Evolutionary conservation across 2,797 vertebrate genomes (phyloP).

Genomic region (Micromesistius poutassou): DNA sequence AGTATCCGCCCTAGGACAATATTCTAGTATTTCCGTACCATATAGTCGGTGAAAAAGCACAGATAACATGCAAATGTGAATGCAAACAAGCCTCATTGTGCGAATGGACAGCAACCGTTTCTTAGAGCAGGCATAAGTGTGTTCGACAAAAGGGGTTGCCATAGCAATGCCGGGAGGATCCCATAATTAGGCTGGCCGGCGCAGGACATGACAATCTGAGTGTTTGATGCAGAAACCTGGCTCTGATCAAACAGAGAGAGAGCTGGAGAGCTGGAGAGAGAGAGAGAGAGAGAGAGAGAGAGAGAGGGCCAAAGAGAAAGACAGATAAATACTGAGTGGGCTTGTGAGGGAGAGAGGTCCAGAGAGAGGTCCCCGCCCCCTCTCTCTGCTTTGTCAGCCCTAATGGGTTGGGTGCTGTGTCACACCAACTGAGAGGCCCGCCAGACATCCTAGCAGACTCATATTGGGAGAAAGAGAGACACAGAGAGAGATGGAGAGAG

Average conservation of each 20-base stretch:
- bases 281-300: background rate
- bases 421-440: too few species aligned
- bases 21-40: slow-evolving; percentile 4
- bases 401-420: too few species aligned
- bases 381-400: too few species aligned
- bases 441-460: too few species aligned
- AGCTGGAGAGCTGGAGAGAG: slow-evolving; percentile 1
- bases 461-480: background rate
- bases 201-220: slow-evolving; percentile 19
- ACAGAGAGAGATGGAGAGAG: background rate
- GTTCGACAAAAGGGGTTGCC: slow-evolving; percentile 56
- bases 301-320: background rate
- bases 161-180: slow-evolving; percentile 48
- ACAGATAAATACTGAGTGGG: slow-evolving; percentile 2
- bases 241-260: slow-evolving; percentile 35
- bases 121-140: slow-evolving; percentile 42
- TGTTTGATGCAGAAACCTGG: slow-evolving; percentile 53
- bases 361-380: too few species aligned
- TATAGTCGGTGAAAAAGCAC: slow-evolving; percentile 26
- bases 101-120: slow-evolving; percentile 26
- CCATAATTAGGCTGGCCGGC: slow-evolving; percentile 46
- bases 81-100: slow-evolving; percentile 6
- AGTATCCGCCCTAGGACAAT: background rate
- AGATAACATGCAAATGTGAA: slow-evolving; percentile 25
- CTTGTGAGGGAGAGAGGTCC: too few species aligned